Conservation (phyloP, 2,888 invertebrate species). For the Bhutanitis thaidina region DNA sequence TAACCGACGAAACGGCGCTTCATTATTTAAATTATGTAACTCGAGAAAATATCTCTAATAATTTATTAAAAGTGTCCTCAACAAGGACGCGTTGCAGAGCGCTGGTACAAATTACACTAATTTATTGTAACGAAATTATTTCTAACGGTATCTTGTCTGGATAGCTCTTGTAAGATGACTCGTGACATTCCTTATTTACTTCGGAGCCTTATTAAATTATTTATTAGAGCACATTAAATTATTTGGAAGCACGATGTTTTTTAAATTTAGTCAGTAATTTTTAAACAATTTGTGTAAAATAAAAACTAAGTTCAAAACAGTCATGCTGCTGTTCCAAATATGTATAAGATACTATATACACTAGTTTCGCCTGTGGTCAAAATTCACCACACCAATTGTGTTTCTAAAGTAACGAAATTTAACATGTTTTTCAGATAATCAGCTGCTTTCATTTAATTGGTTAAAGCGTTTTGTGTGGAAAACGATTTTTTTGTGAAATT, state of each 20-base stretch:
- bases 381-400: no score
- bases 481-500: no score
- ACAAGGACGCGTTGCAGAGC: slow-evolving; percentile 38
- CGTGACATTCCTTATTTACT: slow-evolving; percentile 56
- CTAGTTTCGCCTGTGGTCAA: no score
- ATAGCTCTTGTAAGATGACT: slow-evolving; percentile 50
- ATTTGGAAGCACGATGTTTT: neutral
- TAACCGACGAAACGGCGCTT: slow-evolving; percentile 10
- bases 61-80: slow-evolving; percentile 46
- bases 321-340: no score
- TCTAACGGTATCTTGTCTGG: slow-evolving; percentile 46
- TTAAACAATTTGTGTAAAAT: no score
- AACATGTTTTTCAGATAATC: no score
- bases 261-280: neutral
- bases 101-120: slow-evolving; percentile 51
- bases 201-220: slow-evolving; percentile 36
- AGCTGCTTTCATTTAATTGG: no score
- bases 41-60: slow-evolving; percentile 43
- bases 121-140: slow-evolving; percentile 63
- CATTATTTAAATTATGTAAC: slow-evolving; percentile 19
- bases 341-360: no score
- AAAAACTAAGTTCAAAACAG: no score
- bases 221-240: neutral
- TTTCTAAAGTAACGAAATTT: no score
- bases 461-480: no score